Evolutionary conservation across 2,888 invertebrate species (phyloP).

Genomic region (Platypus cylindrus): DNA sequence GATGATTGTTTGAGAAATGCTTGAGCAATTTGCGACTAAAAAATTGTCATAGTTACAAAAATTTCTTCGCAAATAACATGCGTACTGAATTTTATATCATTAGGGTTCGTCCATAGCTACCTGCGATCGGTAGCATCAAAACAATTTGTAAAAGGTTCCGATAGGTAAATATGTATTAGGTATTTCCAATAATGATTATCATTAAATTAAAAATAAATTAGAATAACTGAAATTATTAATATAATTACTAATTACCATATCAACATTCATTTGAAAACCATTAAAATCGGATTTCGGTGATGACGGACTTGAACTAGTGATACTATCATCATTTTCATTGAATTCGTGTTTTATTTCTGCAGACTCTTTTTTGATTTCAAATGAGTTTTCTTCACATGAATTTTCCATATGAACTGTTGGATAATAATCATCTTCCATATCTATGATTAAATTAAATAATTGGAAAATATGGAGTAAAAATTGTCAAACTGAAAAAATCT

Average conservation of each 20-base stretch:
- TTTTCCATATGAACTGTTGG: constrained; percentile 64
- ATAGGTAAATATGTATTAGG: too few relatives aligned
- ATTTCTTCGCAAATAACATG: background rate
- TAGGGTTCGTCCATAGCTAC: too few relatives aligned
- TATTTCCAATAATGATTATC: too few relatives aligned
- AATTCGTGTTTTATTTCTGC: constrained; percentile 66
- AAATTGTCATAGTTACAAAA: background rate
- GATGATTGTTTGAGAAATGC: constrained; percentile 11
- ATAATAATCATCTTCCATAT: constrained; percentile 85
- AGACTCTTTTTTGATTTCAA: constrained; percentile 18
- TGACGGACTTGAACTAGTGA: constrained; percentile 58
- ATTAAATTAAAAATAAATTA: too few relatives aligned
- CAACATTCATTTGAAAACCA: constrained; percentile 25
- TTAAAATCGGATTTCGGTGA: constrained; percentile 40
- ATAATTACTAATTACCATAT: constrained; percentile 21
- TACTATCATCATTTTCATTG: constrained; percentile 60
- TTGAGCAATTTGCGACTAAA: constrained; percentile 13
- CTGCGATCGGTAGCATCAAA: too few relatives aligned
- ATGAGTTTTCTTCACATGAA: constrained; percentile 26
- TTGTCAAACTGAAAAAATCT: too few relatives aligned
- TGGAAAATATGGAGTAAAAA: too few relatives aligned
- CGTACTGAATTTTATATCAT: too few relatives aligned
- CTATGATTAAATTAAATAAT: too few relatives aligned
- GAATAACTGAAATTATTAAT: too few relatives aligned
- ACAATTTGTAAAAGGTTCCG: too few relatives aligned